Base-by-base conservation (phyloP, 2,888 invertebrate species). In the Xestoiulus laeticollis region DNA sequence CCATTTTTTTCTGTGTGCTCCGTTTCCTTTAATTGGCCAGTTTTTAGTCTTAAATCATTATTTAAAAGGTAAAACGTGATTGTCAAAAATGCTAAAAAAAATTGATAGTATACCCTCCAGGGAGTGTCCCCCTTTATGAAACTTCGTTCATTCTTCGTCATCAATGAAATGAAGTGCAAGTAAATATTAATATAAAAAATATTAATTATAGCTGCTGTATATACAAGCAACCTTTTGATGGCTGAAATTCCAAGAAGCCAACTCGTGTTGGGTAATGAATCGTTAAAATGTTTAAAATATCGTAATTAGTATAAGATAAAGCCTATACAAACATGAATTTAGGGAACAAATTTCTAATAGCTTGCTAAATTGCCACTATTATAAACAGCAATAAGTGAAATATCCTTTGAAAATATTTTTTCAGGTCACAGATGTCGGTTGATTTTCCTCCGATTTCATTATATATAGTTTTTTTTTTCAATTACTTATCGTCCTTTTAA, bases 401-500 rank as follows among this genome's bases (percentile, higher is more conserved):
- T 68, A 68, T 68, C 26, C 26, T 26, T 26, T 4, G 26, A 26
- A 78, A 78, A 78, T 78, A 78, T 30, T 78, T 32, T 30, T 78
- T 78, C 78, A 12, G 30, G 78, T 78, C 78, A 78, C 78, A 78
- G 6, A 78, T 78, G 78, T 30, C 78, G 30, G 30, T 78, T 48
- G 10, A 5, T 78, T 78, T 78, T 78, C 30, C 12, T 4, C 30
- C 30, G 30, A 32, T 68, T 26, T n/a, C n/a, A 22, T 3, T 78
- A 78, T n/a, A 30, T 30, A 30, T 78, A 30, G 1, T 26, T 78
- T 78, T 78, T 78, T 78, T 78, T 78, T 78, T 78, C 78, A 78
- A 78, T 78, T 78, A 78, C 78, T 78, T 78, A 78, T 78, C 78
- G 78, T 78, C 22, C 30, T 78, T 78, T 78, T 30, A 78, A 78